A percentile compares a stretch with the other conserved stretches of the same genome.
Conservation (phyloP, 1,140 invertebrate species). For the Tetragnatha versicolor region DNA sequence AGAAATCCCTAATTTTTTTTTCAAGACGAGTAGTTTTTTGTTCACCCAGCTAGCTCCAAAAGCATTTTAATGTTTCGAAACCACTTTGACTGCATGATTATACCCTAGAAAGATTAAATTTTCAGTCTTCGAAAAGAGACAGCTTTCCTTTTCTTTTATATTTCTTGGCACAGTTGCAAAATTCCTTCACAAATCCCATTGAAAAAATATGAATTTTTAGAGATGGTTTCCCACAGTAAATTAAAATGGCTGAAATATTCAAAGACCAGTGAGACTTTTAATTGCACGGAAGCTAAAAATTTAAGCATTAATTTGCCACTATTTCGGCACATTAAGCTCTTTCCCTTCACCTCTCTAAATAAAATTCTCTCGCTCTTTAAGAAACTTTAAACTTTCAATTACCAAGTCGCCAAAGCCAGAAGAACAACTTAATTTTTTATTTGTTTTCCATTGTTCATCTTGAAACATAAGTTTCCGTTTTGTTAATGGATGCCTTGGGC, state of each 20-base stretch:
- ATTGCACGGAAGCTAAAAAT: constrained; percentile 7
- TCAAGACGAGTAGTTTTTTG: too few species aligned
- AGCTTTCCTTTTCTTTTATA: not conserved
- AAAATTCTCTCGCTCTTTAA: constrained; percentile 22
- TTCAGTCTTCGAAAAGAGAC: not conserved
- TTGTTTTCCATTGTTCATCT: constrained; percentile 15
- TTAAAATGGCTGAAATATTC: constrained; percentile 29
- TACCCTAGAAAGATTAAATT: constrained; percentile 28
- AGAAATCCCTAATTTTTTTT: not conserved
- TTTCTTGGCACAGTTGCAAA: constrained; percentile 20
- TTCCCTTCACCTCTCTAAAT: constrained; percentile 11
- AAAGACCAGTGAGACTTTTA: constrained; percentile 21
- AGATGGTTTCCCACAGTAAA: constrained; percentile 31
- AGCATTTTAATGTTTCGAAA: constrained; percentile 35
- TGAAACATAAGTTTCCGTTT: constrained; percentile 36
- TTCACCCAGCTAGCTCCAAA: too few species aligned
- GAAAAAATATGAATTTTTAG: constrained; percentile 22
- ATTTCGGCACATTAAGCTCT: constrained; percentile 4
- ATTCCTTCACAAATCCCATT: constrained; percentile 4
- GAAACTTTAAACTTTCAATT: constrained; percentile 50
- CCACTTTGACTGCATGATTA: constrained; percentile 28
- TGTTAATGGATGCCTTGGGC: constrained; percentile 22
- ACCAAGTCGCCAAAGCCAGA: constrained; percentile 31
- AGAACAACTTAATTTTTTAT: constrained; percentile 12
- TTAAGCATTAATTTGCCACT: constrained; percentile 43